Base-by-base conservation (phyloP, 2,113 vertebrate species). In the Melanocharis versteri region DNA sequence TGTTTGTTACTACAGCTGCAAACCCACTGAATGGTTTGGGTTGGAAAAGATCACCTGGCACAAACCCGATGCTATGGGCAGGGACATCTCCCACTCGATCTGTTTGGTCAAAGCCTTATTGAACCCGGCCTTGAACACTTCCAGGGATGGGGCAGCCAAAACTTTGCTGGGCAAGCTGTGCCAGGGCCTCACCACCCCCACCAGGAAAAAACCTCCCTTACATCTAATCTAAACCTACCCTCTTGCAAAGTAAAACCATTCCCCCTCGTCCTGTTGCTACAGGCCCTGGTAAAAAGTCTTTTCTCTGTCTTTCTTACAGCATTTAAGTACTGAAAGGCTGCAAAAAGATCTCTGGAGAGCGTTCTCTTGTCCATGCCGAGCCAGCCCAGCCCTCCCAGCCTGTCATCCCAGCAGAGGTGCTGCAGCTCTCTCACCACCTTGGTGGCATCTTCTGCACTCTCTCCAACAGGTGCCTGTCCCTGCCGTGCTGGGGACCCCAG, bases 321-420 rank as follows among this genome's bases (percentile, higher is more conserved):
- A 75, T 9, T 50, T 8, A 71, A 24, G 6, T 15, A 66, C 1
- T 6, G 24, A 24, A 50, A 20, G 6, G 27, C 31, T 9, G 3
- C 62, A 13, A 11, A 37, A 26, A 22, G 1, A 27, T 15, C 19
- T 45, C 26, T n/a, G 62, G 0, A 1, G 11, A 48, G 33, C 54
- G 24, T 35, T 28, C 27, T 57, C 22, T 44, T 7, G 31, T 26
- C 16, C 44, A 45, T 7, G 17, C 42, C 13, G 51, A 71, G 30
- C 2, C 47, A 61, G 7, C 16, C 21, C 39, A 40, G 4, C 13
- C 39, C 21, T 6, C 33, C 40, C 42, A 61, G 60, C 45, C 56
- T 3, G 1, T 9, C 27, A 1, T 5, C 27, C 4, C 0, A 50
- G 31, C 6, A 69, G 10, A 77, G n/a, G 6, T 17, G 62, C 3